These are phyloP conservation scores for Rostratula benghalensis DNA, from an alignment of 2,113 vertebrate species.

Conservation along the genomic window DNA sequence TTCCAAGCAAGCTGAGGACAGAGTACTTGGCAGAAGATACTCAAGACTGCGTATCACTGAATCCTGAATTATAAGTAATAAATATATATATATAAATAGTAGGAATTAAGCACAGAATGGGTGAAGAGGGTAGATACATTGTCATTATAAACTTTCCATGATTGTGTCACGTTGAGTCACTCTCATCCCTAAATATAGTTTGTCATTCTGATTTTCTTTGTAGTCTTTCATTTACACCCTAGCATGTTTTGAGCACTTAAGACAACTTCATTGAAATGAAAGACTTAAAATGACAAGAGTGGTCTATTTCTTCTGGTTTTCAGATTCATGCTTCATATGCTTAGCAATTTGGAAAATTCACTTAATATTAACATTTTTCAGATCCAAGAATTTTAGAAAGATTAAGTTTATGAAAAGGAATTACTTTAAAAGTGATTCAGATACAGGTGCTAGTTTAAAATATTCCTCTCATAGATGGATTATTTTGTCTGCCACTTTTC, in stretches of 20 bases:
- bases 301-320: not conserved
- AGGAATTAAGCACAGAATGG: not conserved
- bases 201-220: conserved; percentile 16
- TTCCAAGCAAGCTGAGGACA: not conserved
- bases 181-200: conserved; percentile 40
- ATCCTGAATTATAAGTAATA: not conserved
- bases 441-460: not conserved
- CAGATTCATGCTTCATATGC: not conserved
- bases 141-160: not conserved
- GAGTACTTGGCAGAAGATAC: not conserved
- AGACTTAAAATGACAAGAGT: not conserved
- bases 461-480: not conserved
- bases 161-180: conserved; percentile 3
- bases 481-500: not conserved
- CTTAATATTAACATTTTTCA: not conserved
- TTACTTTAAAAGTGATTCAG: not conserved
- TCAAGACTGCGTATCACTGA: not conserved
- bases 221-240: not conserved
- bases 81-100: not conserved
- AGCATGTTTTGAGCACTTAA: conserved; percentile 1
- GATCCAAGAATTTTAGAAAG: not conserved
- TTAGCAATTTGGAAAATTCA: not conserved
- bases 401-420: not conserved
- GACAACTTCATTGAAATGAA: conserved; percentile 4
- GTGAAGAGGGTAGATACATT: not conserved